Conservation (phyloP, 1,140 invertebrate genomes). For the Tetramorium parvispinum region DNA sequence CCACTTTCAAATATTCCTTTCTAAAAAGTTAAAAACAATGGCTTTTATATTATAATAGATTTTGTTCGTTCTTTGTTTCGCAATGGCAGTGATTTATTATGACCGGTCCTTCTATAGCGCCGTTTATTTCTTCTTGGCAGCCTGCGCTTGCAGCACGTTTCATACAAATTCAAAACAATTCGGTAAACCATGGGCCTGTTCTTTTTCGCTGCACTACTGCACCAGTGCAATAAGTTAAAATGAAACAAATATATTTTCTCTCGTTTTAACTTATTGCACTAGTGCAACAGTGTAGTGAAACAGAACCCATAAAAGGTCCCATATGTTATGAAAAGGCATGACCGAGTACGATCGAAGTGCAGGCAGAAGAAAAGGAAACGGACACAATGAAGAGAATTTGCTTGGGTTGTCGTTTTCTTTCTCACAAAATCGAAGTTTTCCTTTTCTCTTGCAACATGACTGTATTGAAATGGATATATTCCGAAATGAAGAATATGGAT, state of each 20-base stretch:
- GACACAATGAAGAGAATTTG: background rate
- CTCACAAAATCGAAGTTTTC: conserved; percentile 20
- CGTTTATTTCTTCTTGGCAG: background rate
- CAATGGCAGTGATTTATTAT: background rate
- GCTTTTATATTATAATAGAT: background rate
- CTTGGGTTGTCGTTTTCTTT: background rate
- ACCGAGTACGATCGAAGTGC: background rate
- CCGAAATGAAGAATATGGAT: background rate
- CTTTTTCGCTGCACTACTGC: too few species aligned
- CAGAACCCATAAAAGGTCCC: too few species aligned
- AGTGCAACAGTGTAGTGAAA: too few species aligned
- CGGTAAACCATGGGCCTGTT: background rate
- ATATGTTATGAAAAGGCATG: conserved; percentile 5
- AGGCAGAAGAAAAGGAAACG: background rate
- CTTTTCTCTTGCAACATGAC: background rate
- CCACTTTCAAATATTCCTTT: background rate
- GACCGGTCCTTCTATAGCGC: background rate
- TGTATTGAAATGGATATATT: background rate
- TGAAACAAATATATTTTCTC: too few species aligned
- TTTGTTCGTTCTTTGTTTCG: background rate
- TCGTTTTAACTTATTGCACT: too few species aligned
- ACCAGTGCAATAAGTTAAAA: too few species aligned
- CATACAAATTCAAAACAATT: background rate
- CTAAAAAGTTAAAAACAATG: background rate
- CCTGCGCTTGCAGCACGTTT: background rate